Conservation (phyloP, 2,797 vertebrate species). For the Takifugu ocellatus region DNA sequence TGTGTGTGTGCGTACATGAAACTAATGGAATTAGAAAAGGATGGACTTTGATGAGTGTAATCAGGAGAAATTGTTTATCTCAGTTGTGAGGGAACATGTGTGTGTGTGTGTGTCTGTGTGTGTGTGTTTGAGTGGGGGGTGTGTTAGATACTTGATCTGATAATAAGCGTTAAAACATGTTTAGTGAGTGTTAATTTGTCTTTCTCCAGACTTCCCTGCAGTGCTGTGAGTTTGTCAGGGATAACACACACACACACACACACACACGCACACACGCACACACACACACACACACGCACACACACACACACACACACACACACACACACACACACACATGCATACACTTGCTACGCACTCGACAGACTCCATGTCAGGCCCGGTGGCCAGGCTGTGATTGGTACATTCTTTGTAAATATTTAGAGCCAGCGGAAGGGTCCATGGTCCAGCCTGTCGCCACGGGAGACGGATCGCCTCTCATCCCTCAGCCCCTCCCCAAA, state of each 20-base stretch:
- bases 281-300: constrained; percentile 13
- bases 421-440: constrained; percentile 76
- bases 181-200: constrained; percentile 14
- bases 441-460: constrained; percentile 67
- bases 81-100: constrained; percentile 14
- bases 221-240: neutral
- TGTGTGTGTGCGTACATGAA: neutral
- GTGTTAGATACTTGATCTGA: constrained; percentile 9
- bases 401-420: constrained; percentile 76
- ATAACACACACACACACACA: constrained; percentile 10
- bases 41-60: constrained; percentile 12
- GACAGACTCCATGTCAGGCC: constrained; percentile 45
- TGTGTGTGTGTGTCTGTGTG: constrained; percentile 5
- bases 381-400: constrained; percentile 60
- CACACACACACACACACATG: constrained; percentile 2
- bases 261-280: neutral
- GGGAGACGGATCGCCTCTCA: constrained; percentile 73
- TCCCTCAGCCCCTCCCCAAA: constrained; percentile 61
- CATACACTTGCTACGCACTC: constrained; percentile 12
- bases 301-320: constrained; percentile 2
- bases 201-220: neutral
- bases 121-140: constrained; percentile 1
- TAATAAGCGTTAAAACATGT: constrained; percentile 27
- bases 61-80: constrained; percentile 26
- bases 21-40: neutral